Base-by-base conservation (phyloP, 2,888 invertebrate species). In the Chaetoderma sp. region DNA sequence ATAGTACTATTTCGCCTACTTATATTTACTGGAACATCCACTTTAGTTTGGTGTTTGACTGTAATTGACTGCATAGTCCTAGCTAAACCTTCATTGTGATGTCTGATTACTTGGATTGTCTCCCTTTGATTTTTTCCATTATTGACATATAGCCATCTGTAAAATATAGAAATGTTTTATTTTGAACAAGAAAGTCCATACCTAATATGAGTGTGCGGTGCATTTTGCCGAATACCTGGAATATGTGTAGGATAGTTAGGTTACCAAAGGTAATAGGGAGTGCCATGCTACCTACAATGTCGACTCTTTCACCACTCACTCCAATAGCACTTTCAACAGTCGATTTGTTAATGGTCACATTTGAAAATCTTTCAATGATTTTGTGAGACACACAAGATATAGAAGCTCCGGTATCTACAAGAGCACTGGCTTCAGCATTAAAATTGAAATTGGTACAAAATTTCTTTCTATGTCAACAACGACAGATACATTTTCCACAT, bases 131-230 rank as follows among this genome's bases (percentile, higher is more conserved):
- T 13, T 55, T 39, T 6, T 65, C 60, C 42, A 44, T 45, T 47
- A 65, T 10, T n/a, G 58, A 25, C 2, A 45, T 56, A 49, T 33
- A 39, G 18, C 47, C 32, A 10, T 65, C 60, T 47, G 44, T 45
- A 39, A 65, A n/a, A 45, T 71, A 45, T 44, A 68, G 55, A 5
- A 61, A 60, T 2, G 66, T 70, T 55, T 63, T 58, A 27, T 70
- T 52, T 27, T 39, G 23, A 32, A 47, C 33, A 47, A 72, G 52
- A 58, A 72, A 71, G 52, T 71, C 71, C 23, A 65, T 18, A 0
- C 71, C 71, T 47, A 71, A 52, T 27, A 72, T 69, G 4, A 67
- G 28, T 13, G 23, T 36, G 52, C 18, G 13, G n/a, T n/a, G n/a
- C n/a, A n/a, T n/a, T n/a, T n/a, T n/a, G n/a, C n/a, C n/a, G n/a